Conservation (phyloP, 2,113 vertebrate species). For the Passerina amoena region DNA sequence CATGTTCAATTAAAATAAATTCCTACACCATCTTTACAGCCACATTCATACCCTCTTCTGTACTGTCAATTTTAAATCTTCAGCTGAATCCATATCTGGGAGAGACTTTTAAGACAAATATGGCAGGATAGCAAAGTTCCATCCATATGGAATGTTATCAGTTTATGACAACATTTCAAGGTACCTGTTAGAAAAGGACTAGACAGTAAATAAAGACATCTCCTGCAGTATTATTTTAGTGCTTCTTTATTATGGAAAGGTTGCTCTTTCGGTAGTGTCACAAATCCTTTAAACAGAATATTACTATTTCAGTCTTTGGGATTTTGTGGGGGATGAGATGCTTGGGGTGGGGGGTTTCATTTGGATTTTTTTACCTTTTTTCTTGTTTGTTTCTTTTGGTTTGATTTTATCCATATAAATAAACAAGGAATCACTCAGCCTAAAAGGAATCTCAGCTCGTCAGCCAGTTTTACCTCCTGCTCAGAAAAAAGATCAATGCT, state of each 20-base stretch:
- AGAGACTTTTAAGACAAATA: neutral
- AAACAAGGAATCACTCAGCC: neutral
- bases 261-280: neutral
- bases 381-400: neutral
- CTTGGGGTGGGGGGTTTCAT: rapidly evolving
- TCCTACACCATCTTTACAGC: neutral
- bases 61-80: neutral
- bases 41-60: neutral
- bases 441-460: neutral
- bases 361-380: neutral
- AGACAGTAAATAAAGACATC: neutral
- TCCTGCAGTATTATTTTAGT: neutral
- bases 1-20: neutral
- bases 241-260: neutral
- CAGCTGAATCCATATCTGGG: neutral
- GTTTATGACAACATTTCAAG: neutral
- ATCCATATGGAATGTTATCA: neutral
- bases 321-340: rapidly evolving
- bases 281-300: neutral
- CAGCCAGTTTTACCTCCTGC: neutral
- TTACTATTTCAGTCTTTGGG: neutral
- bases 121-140: neutral
- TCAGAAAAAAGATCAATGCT: neutral
- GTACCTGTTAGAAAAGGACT: neutral
- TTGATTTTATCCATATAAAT: neutral